Base-by-base conservation (phyloP, 1,140 invertebrate genomes). In the Ericerus pela region DNA sequence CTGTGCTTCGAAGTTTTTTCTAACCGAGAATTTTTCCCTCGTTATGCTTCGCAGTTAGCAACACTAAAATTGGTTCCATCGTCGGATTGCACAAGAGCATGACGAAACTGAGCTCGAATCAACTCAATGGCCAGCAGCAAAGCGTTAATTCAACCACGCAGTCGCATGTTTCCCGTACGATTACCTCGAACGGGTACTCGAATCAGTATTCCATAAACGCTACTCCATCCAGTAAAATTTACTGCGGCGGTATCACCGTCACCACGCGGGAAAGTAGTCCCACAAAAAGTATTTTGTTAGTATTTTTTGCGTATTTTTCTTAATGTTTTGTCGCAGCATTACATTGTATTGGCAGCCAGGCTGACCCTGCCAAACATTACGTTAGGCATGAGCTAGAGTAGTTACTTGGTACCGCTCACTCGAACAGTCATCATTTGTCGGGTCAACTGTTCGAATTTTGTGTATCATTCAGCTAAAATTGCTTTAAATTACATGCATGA, bases 71-170 rank as follows among this genome's bases (percentile, higher is more conserved):
- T 31, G 81, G 81, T 18, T 84, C 82, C 4, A 79, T 83, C 16
- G 79, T 80, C 10, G 82, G 81, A n/a, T 70, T 85, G 1, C 82
- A 85, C 65, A 85, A 84, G 65, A 85, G 82, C 65, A 84, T 85
- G 81, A 85, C 82, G n/a, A 73, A 82, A 33, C 67, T 85, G 36
- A 83, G 80, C 58, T 82, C 81, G 8, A 83, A 80, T 52, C 79
- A 81, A 64, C 78, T 82, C 64, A 81, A 82, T 55, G 76, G 75
- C 63, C 61, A 64, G 22, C 59, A 61, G 55, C 56, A 59, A 63
- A 69, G n/a, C n/a, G n/a, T n/a, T n/a, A n/a, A n/a, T n/a, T n/a
- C n/a, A n/a, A 60, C 66, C 11, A 64, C 63, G 10, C 69, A 63
- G 55, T 62, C 63, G 36, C 62, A 55, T 29, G 64, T 66, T 0